Evolutionary conservation across 2,888 invertebrate species (phyloP).

Genomic region (Gisinianus flammeolus): DNA sequence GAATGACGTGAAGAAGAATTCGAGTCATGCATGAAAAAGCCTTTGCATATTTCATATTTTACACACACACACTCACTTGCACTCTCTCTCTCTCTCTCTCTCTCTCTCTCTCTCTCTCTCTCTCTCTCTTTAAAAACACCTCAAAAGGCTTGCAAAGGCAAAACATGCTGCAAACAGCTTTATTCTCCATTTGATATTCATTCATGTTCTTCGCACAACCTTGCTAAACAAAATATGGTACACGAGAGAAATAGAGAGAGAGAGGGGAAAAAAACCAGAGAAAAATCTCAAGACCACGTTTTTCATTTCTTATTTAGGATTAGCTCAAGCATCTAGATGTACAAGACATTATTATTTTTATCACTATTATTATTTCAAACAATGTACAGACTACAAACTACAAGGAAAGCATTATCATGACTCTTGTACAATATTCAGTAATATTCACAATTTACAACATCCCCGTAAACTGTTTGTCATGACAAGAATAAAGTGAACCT

Average conservation of each 20-base stretch:
- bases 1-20: not conserved
- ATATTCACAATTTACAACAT: no score
- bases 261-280: no score
- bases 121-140: not conserved
- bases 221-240: not conserved
- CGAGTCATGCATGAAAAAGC: conserved; percentile 5
- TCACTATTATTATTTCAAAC: not conserved
- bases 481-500: not conserved
- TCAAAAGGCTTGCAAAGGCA: no score
- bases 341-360: not conserved
- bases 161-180: not conserved
- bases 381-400: not conserved
- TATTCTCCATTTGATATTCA: not conserved
- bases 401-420: not conserved
- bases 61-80: not conserved
- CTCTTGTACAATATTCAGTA: not conserved
- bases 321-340: not conserved
- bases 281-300: not conserved
- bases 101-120: not conserved
- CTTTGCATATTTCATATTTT: not conserved
- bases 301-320: not conserved
- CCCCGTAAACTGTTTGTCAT: not conserved
- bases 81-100: not conserved
- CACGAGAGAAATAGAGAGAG: not conserved
- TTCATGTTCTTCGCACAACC: not conserved